A percentile compares a stretch with the other conserved stretches of the same genome.
phyloP scores from a whole-genome alignment of 1,140 invertebrate genomes.

The Ceratosolen solmsi region DNA sequence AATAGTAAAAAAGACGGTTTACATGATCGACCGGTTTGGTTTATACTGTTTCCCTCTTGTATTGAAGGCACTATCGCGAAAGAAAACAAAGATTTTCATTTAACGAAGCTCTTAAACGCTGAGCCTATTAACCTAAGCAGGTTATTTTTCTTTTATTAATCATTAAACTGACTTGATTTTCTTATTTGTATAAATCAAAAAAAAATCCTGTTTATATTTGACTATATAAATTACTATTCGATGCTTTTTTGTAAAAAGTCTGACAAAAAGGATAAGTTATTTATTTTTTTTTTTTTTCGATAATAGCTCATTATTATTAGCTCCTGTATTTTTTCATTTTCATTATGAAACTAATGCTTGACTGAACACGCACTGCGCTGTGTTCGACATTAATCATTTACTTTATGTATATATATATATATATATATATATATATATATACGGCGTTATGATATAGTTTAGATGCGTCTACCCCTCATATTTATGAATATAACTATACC shows the following conservation, averaged over 20 bases:
- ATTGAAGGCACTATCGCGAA: conserved; percentile 53
- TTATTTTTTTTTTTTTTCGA: conserved; percentile 40
- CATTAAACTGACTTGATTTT: conserved; percentile 32
- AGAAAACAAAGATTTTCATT: conserved; percentile 47
- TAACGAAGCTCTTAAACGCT: conserved; percentile 24
- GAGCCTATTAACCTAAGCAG: conserved; percentile 36
- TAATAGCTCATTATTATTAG: conserved; percentile 33
- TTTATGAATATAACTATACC: conserved; percentile 48
- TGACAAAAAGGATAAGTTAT: conserved; percentile 24
- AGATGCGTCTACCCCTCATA: conserved; percentile 27
- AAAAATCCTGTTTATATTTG: conserved; percentile 13
- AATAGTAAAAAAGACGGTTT: conserved; percentile 50
- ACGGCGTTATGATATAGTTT: conserved; percentile 42
- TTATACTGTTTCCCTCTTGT: conserved; percentile 45
- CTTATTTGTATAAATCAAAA: conserved; percentile 14
- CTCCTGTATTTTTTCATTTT: conserved; percentile 12
- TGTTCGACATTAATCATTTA: background rate
- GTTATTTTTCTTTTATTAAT: conserved; percentile 26
- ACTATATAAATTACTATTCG: conserved; percentile 43
- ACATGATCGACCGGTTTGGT: conserved; percentile 44
- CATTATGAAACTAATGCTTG: conserved; percentile 34
- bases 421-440: conserved; percentile 1
- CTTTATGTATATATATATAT: background rate
- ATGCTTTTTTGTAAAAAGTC: conserved; percentile 29
- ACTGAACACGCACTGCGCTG: conserved; percentile 8